Evolutionary conservation across 2,888 invertebrate species (phyloP), one percentile per base, ranked within the genome.

Genomic region (Spialia ferax): DNA sequence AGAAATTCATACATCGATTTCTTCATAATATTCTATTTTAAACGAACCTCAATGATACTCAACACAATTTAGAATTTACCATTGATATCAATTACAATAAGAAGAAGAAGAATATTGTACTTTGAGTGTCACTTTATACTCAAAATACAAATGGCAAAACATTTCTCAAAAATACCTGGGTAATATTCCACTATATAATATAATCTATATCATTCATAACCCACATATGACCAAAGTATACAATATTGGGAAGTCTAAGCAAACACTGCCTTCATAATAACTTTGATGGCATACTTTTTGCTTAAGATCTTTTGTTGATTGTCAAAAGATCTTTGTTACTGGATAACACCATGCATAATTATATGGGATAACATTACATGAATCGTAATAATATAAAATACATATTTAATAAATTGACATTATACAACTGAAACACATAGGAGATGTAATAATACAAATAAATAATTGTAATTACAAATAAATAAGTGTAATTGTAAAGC

Each of bases 371-470:
- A 74, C 62, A 74, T 67, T 66, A 70, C 66, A 71, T 69, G 62
- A 45, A 63, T 69, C 66, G 72, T 59, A 45, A 66, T 69, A 68
- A 75, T 59, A 74, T 66, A 67, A 70, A n/a, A n/a, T n/a, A n/a
- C 65, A 71, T 68, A 63, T 48, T 63, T 67, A 64, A 73, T 59
- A 42, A 66, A 55, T 32, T 66, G 52, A 59, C 15, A 18, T 22
- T 59, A 29, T 69, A 26, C 22, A 22, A 62, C 63, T 69, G 55
- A 68, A 13, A 57, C 32, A 50, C 32, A 57, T 35, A 50, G 59
- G 82, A 82, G 81, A 85, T 79, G 75, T 81, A 80, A 80, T 85
- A 81, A 83, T 78, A 84, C 81, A 84, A 79, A 75, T 69, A 69
- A 70, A 76, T 73, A 59, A n/a, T n/a, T n/a, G n/a, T n/a, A n/a